A percentile compares a stretch with the other conserved stretches of the same genome.
Evolutionary conservation across 2,113 vertebrate genomes (phyloP).

Genomic region (Aramus guarauna): DNA sequence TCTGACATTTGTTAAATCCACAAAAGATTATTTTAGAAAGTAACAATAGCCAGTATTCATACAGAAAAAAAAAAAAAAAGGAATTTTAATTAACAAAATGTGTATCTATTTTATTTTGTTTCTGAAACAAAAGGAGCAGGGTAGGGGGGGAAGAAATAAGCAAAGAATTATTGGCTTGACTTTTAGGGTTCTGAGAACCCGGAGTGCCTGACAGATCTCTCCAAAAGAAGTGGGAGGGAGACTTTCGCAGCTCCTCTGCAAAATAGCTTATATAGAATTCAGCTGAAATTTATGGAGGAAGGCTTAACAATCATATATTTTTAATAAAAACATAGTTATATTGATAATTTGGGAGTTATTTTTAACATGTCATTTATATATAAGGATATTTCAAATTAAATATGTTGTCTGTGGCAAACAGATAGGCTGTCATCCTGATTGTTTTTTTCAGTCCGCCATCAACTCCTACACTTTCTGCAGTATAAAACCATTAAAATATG

Average conservation of each 20-base stretch:
- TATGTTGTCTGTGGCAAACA: background rate
- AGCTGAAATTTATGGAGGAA: background rate
- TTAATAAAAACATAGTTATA: background rate
- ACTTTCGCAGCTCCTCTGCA: background rate
- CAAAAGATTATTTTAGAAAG: slow-evolving; percentile 63
- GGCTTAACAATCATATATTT: background rate
- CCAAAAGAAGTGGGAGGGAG: background rate
- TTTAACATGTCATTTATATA: background rate
- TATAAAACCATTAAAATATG: background rate
- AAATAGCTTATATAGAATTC: background rate
- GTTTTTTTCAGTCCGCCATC: background rate
- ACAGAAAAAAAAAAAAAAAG: background rate
- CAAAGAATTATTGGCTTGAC: background rate
- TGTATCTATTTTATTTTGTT: slow-evolving; percentile 45
- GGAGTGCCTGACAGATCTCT: background rate
- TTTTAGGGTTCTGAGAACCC: background rate
- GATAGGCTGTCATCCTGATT: background rate
- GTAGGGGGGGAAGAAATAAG: background rate
- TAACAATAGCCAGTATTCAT: slow-evolving; percentile 50
- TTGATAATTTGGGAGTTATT: background rate
- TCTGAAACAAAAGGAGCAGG: slow-evolving; percentile 23
- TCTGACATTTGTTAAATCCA: slow-evolving; percentile 59
- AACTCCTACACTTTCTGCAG: background rate
- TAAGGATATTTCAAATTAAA: background rate
- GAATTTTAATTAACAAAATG: slow-evolving; percentile 66